phyloP scores from a whole-genome alignment of 2,797 vertebrate genomes.

The Aldrovandia affinis region DNA sequence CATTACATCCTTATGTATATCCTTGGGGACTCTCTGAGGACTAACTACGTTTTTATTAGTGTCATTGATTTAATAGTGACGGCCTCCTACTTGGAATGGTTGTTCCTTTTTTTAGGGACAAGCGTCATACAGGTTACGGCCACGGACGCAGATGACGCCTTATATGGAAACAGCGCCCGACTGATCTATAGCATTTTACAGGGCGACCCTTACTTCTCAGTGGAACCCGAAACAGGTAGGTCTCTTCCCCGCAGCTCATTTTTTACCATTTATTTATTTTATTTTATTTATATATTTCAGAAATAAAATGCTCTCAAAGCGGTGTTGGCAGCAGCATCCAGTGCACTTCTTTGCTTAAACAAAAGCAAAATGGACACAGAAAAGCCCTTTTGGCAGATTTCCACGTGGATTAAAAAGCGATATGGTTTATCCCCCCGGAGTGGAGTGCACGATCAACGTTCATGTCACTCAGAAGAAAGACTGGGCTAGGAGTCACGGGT shows the following conservation, averaged over 20 bases:
- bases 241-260: background rate
- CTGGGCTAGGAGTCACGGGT: background rate
- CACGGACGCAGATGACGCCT: slow-evolving; percentile 91
- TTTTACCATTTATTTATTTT: background rate
- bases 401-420: slow-evolving; percentile 52
- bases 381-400: slow-evolving; percentile 54
- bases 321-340: background rate
- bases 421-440: slow-evolving; percentile 48
- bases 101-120: slow-evolving; percentile 75
- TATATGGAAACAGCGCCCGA: slow-evolving; percentile 91
- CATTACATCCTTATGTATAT: too few relatives aligned
- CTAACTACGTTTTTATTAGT: background rate
- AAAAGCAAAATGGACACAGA: slow-evolving; percentile 49
- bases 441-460: slow-evolving; percentile 41
- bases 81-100: too few relatives aligned
- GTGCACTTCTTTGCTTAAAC: slow-evolving; percentile 55
- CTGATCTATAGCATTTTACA: slow-evolving; percentile 92
- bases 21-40: too few relatives aligned
- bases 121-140: slow-evolving; percentile 94
- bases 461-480: slow-evolving; percentile 36
- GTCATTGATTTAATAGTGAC: background rate
- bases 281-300: background rate
- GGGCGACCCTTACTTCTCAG: slow-evolving; percentile 94
- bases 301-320: background rate
- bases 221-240: slow-evolving; percentile 91